phyloP scores from a whole-genome alignment of 2,888 invertebrate species.

The Isoperla grammatica region DNA sequence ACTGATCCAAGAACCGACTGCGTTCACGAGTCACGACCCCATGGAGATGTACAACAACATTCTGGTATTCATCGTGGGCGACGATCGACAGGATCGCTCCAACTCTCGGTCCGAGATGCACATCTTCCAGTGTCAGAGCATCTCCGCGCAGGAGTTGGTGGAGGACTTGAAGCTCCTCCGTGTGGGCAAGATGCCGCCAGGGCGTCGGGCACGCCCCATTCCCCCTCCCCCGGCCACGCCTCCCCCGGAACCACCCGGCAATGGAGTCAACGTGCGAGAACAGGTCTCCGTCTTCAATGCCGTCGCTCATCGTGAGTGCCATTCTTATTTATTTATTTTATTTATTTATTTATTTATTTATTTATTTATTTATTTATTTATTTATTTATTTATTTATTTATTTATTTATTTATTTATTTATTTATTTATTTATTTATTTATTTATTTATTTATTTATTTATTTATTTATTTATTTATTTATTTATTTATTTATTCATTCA shows the following conservation, averaged over 20 bases:
- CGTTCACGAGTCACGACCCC: slow-evolving; percentile 93
- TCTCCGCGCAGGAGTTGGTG: slow-evolving; percentile 76
- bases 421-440: not conserved
- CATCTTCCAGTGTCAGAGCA: slow-evolving; percentile 86
- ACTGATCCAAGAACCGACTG: slow-evolving; percentile 91
- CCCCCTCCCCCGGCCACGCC: slow-evolving; percentile 56
- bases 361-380: slow-evolving; percentile 13
- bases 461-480: too few species aligned
- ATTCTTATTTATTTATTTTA: too few species aligned
- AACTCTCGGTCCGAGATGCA: slow-evolving; percentile 87
- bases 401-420: too few species aligned
- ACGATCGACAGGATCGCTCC: slow-evolving; percentile 44
- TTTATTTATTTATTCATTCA: too few species aligned
- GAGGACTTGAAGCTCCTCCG: slow-evolving; percentile 72
- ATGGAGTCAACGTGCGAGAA: slow-evolving; percentile 49
- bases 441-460: too few species aligned
- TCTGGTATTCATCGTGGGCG: slow-evolving; percentile 90
- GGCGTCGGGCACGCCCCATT: slow-evolving; percentile 34
- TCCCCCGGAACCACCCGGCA: slow-evolving; percentile 54
- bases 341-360: not conserved
- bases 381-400: too few species aligned
- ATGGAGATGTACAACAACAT: slow-evolving; percentile 99
- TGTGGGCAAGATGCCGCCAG: slow-evolving; percentile 52
- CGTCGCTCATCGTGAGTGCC: slow-evolving; percentile 37
- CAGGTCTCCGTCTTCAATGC: slow-evolving; percentile 48